phyloP scores from a whole-genome alignment of 2,113 vertebrate species.

The Chaetura pelagica region DNA sequence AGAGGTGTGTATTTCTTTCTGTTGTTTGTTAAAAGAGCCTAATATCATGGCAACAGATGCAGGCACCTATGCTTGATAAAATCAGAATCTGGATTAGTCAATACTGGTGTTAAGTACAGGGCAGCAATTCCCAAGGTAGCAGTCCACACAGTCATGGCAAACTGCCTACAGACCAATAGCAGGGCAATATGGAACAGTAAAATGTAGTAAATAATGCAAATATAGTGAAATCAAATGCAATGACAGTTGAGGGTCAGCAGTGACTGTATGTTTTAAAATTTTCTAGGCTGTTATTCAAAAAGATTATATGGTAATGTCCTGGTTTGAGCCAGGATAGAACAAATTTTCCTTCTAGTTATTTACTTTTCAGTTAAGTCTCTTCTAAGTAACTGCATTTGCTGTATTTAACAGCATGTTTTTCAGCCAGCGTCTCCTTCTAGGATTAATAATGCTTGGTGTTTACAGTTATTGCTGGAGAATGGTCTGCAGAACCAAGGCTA shows the following conservation, averaged over 20 bases:
- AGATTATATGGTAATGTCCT: background rate
- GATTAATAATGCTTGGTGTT: too few species aligned
- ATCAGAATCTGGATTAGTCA: background rate
- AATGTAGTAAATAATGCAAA: background rate
- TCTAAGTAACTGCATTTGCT: too few species aligned
- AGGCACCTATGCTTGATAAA: background rate
- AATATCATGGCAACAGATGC: background rate
- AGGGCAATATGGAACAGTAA: background rate
- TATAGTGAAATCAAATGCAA: background rate
- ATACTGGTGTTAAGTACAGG: background rate
- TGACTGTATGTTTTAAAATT: background rate
- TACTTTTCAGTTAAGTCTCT: too few species aligned
- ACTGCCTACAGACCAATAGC: background rate
- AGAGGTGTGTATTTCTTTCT: background rate
- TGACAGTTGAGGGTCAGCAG: background rate
- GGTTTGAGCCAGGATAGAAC: too few species aligned
- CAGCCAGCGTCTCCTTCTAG: too few species aligned
- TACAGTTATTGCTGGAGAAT: too few species aligned
- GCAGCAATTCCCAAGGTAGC: background rate
- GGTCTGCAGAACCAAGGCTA: too few species aligned
- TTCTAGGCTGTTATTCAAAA: background rate
- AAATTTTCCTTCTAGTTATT: too few species aligned
- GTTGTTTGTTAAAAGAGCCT: background rate
- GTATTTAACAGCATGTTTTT: too few species aligned
- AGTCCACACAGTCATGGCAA: background rate